Conservation (phyloP, 2,113 vertebrate species). For the Dascyllus trimaculatus region DNA sequence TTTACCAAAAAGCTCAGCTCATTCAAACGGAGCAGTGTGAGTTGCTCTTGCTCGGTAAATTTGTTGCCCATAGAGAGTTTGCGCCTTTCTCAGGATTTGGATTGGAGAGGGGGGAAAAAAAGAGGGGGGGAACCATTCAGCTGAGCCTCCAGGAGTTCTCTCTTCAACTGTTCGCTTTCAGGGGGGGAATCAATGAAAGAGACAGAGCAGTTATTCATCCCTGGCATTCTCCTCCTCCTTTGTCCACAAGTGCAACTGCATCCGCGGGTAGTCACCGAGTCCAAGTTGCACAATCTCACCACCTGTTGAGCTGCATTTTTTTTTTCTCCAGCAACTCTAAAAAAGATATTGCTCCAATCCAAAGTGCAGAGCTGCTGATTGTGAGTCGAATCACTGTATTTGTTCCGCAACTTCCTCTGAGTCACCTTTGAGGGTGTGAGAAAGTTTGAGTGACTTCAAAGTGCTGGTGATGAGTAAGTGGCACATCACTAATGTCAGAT, state of each 20-base stretch:
- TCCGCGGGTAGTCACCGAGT: slow-evolving; percentile 45
- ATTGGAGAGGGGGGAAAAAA: slow-evolving; percentile 24
- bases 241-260: slow-evolving; percentile 52
- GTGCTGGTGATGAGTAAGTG: slow-evolving; percentile 56
- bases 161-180: slow-evolving; percentile 44
- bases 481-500: slow-evolving; percentile 15
- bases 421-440: slow-evolving; percentile 53
- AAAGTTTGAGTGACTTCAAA: slow-evolving; percentile 22
- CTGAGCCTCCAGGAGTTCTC: slow-evolving; percentile 60
- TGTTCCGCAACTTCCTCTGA: slow-evolving; percentile 52
- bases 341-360: slow-evolving; percentile 1
- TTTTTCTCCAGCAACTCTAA: neutral
- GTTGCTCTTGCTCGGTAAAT: slow-evolving; percentile 19
- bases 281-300: slow-evolving; percentile 57
- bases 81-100: slow-evolving; percentile 43
- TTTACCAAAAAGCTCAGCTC: slow-evolving; percentile 16
- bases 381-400: neutral
- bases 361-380: neutral
- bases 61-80: slow-evolving; percentile 38
- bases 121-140: slow-evolving; percentile 33
- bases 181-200: slow-evolving; percentile 67
- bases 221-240: slow-evolving; percentile 60
- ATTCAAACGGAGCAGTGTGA: slow-evolving; percentile 28
- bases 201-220: slow-evolving; percentile 67
- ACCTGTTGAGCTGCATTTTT: slow-evolving; percentile 59